Base-by-base conservation (phyloP, 1,140 invertebrate genomes). In the Trissolcus basalis region DNA sequence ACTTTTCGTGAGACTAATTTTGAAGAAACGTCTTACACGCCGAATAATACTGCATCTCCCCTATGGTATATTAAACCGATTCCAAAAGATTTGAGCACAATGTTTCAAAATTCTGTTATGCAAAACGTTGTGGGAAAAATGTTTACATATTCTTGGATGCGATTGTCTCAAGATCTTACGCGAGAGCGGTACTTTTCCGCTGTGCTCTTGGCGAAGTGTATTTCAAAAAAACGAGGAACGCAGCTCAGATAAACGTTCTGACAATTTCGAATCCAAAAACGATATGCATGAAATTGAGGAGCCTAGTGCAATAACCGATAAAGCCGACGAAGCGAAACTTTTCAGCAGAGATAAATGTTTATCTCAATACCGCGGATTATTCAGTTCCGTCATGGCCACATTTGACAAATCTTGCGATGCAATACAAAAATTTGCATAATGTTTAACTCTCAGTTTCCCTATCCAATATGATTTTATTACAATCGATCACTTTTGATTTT, bases 291-390 rank as follows among this genome's bases (percentile, higher is more conserved):
- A 77, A 77, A 77, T 77, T 77, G 74, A 77, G 74, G 68, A 77
- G 74, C 74, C 74, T 72, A 72, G 74, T 77, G 68, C 74, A 77
- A 72, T 77, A 77, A 77, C 74, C 74, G 68, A 77, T 77, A 77
- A 77, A 77, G 58, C 63, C 63, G 63, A 72, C 68, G 74, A 68
- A 72, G 74, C 68, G 74, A 71, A 77, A 77, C 74, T 77, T 77
- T 72, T 77, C 58, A 71, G 51, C 58, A 44, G 56, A 77, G 74
- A 77, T 77, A 77, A 77, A 77, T 77, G 74, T 77, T 77, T 77
- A 71, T 77, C 74, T 77, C 61, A 56, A 67, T 77, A 68, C 67
- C 61, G 41, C 54, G 74, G 74, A 77, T 77, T 77, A 77, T 77
- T 77, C 74, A 72, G 68, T 77, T 77, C 53, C 60, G 54, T 33